Base-by-base conservation (phyloP, 2,888 invertebrate species). In the Gari tellinella region DNA sequence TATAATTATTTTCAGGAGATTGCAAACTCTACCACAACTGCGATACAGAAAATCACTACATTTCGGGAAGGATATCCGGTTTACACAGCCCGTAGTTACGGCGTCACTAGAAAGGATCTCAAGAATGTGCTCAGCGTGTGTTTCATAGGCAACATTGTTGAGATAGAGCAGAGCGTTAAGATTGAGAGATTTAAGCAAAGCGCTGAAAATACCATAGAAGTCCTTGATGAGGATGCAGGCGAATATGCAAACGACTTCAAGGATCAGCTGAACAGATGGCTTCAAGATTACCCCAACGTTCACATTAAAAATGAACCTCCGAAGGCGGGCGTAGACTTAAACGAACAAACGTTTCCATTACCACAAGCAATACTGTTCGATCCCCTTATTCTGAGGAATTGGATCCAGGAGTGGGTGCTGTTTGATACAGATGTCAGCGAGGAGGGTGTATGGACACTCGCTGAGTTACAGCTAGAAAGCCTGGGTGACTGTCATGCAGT, bases 351-450 rank as follows among this genome's bases (percentile, higher is more conserved):
- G 14, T 87, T 83, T 53, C 81, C 82, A 19, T 52, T 87, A 8
- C 82, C 82, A 1, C 61, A 61, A 7, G 72, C 74, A 23, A 66
- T 85, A 12, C 61, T 65, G 19, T 67, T 58, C 1, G 77, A 81
- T 49, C 78, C 80, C 0, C 49, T 55, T 2, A 52, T 68, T 15
- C 49, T 87, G 12, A 75, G 82, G 19, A 49, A 72, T 3, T 87
- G 86, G 86, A 45, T 67, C 2, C 69, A 72, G 21, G 60, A 52
- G 0, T 84, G 80, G 81, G 64, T 79, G 31, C 56, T 51, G 2
- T 83, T 87, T 40, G 87, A 87, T 26, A 72, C 80, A 1, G 63
- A 61, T 8, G n/a, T 85, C 0, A 84, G 84, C 2, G 75, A 72
- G 25, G 65, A 68, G 10, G 85, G 82, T 17, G 78, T 78, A 0